Evolutionary conservation across 37 sponge, comb jelly and placozoan species (phyloP).

Genomic region (Ephydatia muelleri): DNA sequence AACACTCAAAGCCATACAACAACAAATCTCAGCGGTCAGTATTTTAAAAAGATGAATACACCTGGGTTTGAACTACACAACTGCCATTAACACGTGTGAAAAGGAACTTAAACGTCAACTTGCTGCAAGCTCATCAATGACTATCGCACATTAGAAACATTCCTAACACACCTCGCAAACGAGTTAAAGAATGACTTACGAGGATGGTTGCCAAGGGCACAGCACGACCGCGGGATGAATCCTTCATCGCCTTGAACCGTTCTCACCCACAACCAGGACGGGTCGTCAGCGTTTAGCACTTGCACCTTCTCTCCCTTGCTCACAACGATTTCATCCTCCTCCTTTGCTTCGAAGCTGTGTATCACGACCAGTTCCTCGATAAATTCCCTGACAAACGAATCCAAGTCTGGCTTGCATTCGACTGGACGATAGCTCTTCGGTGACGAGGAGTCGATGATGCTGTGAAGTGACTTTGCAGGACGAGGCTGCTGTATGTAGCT

Average conservation of each 20-base stretch:
- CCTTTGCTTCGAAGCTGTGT: slow-evolving; percentile 73
- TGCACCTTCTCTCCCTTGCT: slow-evolving; percentile 72
- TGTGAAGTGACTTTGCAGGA: slow-evolving; percentile 45
- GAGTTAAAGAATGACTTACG: slow-evolving; percentile 33
- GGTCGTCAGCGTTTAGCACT: slow-evolving; percentile 81
- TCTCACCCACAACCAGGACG: slow-evolving; percentile 76
- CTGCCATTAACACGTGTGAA: background rate
- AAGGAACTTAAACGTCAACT: background rate
- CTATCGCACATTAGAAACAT: slow-evolving; percentile 6
- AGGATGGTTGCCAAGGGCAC: slow-evolving; percentile 77
- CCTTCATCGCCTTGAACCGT: slow-evolving; percentile 71
- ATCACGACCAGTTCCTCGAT: slow-evolving; percentile 84
- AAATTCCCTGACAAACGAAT: slow-evolving; percentile 42
- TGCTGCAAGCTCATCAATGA: background rate
- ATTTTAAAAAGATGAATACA: background rate
- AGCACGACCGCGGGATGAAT: slow-evolving; percentile 72
- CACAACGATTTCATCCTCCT: slow-evolving; percentile 77
- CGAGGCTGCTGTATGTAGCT: slow-evolving; percentile 6
- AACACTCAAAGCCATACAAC: background rate
- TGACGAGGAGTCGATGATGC: slow-evolving; percentile 11
- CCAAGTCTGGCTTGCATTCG: slow-evolving; percentile 43
- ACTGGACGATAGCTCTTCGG: slow-evolving; percentile 21
- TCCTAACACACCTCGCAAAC: background rate
- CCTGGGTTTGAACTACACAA: background rate
- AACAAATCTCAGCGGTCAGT: background rate